Evolutionary conservation across 2,888 invertebrate species (phyloP).

Genomic region (Drosophila nr. perissopoda): DNA sequence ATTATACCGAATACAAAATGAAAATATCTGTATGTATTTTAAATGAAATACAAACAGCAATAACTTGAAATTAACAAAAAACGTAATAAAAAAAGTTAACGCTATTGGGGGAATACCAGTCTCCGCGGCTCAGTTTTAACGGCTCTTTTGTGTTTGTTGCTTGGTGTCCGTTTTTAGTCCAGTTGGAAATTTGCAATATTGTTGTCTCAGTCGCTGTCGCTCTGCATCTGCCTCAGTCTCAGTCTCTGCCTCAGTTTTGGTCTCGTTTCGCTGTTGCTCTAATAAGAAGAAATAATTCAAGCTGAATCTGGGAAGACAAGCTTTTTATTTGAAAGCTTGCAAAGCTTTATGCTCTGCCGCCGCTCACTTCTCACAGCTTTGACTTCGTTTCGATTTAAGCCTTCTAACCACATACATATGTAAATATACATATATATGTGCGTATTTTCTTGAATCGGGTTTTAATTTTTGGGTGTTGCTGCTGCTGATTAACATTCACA

Average conservation of each 20-base stretch:
- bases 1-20: conserved; percentile 50
- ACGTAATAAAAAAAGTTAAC: conserved; percentile 21
- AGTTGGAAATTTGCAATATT: conserved; percentile 73
- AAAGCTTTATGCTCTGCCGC: conserved; percentile 45
- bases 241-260: conserved; percentile 20
- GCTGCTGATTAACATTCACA: conserved; percentile 70
- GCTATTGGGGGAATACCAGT: conserved; percentile 66
- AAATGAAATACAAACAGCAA: conserved; percentile 49
- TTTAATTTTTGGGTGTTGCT: conserved; percentile 63
- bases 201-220: conserved; percentile 30
- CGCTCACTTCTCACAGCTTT: conserved; percentile 43
- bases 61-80: conserved; percentile 50
- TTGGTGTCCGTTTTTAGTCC: conserved; percentile 77
- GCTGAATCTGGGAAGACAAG: conserved; percentile 81
- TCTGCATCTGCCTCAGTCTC: conserved; percentile 25
- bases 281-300: conserved; percentile 69
- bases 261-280: conserved; percentile 44
- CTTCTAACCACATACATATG: conserved; percentile 38
- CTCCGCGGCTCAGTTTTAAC: conserved; percentile 33
- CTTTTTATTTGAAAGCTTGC: conserved; percentile 56
- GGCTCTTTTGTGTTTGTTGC: conserved; percentile 49
- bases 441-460: conserved; percentile 60
- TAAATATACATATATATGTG: neutral
- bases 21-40: conserved; percentile 44
- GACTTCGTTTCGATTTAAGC: conserved; percentile 39